Percentiles rank a stretch among this genome's conserved stretches.
These are phyloP conservation scores for Tauraco erythrolophus DNA, from an alignment of 2,113 vertebrate species.

Conservation along the genomic window DNA sequence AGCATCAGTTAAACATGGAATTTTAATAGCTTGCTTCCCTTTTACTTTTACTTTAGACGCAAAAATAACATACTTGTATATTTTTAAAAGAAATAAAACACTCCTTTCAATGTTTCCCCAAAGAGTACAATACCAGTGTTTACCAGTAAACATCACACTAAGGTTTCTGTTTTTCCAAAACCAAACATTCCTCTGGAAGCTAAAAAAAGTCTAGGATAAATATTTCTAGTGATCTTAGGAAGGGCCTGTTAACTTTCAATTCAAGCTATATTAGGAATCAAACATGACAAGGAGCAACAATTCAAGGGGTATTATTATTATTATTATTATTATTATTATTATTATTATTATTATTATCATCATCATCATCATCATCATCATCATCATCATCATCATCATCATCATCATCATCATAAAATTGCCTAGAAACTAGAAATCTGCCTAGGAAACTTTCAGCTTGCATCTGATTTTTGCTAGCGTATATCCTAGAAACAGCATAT, in stretches of 20 bases:
- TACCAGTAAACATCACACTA: neutral
- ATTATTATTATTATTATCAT: no score
- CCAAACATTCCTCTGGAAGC: neutral
- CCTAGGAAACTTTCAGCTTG: neutral
- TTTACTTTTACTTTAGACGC: neutral
- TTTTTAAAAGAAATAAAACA: slow-evolving; percentile 4
- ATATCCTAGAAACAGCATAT: neutral
- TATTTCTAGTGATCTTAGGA: slow-evolving; percentile 2
- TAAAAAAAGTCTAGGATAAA: neutral
- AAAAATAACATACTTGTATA: neutral
- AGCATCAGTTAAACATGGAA: neutral
- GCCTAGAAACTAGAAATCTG: neutral
- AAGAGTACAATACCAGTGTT: neutral
- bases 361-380: no score
- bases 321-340: neutral
- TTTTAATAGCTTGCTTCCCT: neutral
- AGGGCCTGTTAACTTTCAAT: neutral
- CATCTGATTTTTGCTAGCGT: neutral
- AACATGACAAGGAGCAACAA: neutral
- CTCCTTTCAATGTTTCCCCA: neutral
- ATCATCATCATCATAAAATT: no score
- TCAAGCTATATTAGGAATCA: neutral
- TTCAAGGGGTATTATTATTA: neutral
- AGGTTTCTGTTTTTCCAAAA: neutral
- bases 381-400: no score